Conservation (phyloP, 2,888 invertebrate genomes). For the Polyploca ridens region DNA sequence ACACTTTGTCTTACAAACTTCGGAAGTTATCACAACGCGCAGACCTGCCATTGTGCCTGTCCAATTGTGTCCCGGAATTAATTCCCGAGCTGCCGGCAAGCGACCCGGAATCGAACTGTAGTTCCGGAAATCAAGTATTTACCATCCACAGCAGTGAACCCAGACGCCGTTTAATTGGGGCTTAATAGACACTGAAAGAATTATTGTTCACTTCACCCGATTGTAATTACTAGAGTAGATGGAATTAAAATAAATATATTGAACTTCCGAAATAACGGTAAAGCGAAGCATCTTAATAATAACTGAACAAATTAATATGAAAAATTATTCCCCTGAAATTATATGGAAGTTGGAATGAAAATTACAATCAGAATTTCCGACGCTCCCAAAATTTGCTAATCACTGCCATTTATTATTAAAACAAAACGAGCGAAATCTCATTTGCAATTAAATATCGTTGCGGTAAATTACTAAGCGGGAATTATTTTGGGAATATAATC, state of each 20-base stretch:
- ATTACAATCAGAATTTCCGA: slow-evolving; percentile 10
- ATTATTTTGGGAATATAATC: neutral
- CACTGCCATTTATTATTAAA: slow-evolving; percentile 24
- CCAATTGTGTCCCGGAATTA: slow-evolving; percentile 30
- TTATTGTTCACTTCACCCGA: neutral
- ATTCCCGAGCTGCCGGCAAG: slow-evolving; percentile 21
- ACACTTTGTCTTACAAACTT: slow-evolving; percentile 19
- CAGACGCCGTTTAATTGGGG: neutral
- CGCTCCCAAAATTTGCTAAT: slow-evolving; percentile 18
- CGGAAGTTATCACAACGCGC: slow-evolving; percentile 21
- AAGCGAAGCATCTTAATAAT: neutral
- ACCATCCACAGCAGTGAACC: neutral
- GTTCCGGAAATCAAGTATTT: slow-evolving; percentile 28
- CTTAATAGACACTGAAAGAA: neutral
- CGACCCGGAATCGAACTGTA: slow-evolving; percentile 17
- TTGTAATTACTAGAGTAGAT: neutral
- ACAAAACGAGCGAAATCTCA: slow-evolving; percentile 15
- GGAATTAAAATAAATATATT: neutral
- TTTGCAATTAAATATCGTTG: slow-evolving; percentile 17
- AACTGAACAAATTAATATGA: neutral
- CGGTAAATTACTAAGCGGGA: neutral
- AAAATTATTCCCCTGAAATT: neutral
- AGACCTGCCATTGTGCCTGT: slow-evolving; percentile 21
- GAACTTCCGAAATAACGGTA: neutral
- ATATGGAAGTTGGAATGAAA: slow-evolving; percentile 6